phyloP scores from a whole-genome alignment of 2,113 vertebrate species.

The Lophotis ruficrista region DNA sequence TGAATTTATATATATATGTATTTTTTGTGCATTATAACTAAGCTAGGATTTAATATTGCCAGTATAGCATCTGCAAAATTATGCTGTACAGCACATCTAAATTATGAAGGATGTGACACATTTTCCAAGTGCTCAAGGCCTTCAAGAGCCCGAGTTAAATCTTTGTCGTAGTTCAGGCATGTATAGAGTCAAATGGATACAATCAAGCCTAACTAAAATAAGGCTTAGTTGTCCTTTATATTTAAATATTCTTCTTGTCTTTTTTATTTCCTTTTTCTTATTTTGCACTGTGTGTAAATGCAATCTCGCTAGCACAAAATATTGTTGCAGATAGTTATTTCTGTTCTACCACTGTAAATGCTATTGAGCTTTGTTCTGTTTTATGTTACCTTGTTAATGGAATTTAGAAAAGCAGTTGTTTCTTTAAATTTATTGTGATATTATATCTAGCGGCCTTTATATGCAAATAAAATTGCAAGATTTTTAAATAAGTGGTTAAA shows the following conservation, averaged over 20 bases:
- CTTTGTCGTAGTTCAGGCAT: constrained; percentile 75
- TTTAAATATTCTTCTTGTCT: constrained; percentile 90
- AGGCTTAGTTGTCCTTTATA: constrained; percentile 90
- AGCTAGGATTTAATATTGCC: constrained; percentile 79
- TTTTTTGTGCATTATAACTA: constrained; percentile 83
- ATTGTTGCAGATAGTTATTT: constrained; percentile 93
- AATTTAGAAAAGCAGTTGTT: constrained; percentile 89
- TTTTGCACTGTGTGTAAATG: constrained; percentile 99
- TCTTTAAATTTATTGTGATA: constrained; percentile 97
- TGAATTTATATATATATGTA: constrained; percentile 85
- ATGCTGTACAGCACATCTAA: constrained; percentile 69
- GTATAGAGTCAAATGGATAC: constrained; percentile 79
- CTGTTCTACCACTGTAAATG: constrained; percentile 93
- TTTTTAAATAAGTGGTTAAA: constrained; percentile 84
- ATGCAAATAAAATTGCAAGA: constrained; percentile 99
- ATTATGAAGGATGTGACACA: constrained; percentile 71
- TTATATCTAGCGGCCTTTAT: constrained; percentile 99
- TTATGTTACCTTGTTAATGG: constrained; percentile 90
- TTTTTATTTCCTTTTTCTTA: constrained; percentile 77
- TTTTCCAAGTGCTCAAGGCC: constrained; percentile 74
- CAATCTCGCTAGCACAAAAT: constrained; percentile 98
- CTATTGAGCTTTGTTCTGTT: constrained; percentile 86
- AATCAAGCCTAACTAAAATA: constrained; percentile 86
- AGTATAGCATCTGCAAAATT: constrained; percentile 72
- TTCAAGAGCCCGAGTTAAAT: constrained; percentile 76